Percentiles rank a stretch among this genome's conserved stretches.
These are phyloP conservation scores for Alectoris magna DNA, from an alignment of 2,797 vertebrate genomes.

Conservation along the genomic window DNA sequence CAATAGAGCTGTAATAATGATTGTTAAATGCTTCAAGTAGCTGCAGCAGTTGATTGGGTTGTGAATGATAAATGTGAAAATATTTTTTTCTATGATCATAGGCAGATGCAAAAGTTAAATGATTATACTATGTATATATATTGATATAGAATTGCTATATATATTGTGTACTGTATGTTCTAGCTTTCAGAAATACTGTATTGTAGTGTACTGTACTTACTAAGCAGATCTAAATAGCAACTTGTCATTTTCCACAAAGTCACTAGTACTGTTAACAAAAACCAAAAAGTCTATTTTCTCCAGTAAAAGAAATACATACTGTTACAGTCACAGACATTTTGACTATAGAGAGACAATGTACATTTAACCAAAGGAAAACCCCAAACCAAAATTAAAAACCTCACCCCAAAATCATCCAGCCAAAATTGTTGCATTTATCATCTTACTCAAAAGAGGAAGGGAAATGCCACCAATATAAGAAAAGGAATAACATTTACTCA, in stretches of 20 bases:
- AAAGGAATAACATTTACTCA: conserved; percentile 65
- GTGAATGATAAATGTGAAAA: conserved; percentile 80
- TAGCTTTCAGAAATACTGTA: conserved; percentile 84
- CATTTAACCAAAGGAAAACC: conserved; percentile 72
- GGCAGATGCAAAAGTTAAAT: conserved; percentile 81
- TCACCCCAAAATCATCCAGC: conserved; percentile 52
- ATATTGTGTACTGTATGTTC: conserved; percentile 80
- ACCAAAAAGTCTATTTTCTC: conserved; percentile 71
- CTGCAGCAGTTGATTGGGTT: conserved; percentile 75
- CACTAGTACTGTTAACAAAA: conserved; percentile 81
- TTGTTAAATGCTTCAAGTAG: conserved; percentile 77
- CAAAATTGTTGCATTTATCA: conserved; percentile 67
- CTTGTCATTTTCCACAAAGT: conserved; percentile 80
- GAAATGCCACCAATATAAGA: conserved; percentile 65
- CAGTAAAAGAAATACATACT: conserved; percentile 80
- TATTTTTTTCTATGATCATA: conserved; percentile 75
- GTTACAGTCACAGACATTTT: conserved; percentile 80
- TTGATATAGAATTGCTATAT: conserved; percentile 81
- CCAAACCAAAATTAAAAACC: conserved; percentile 49
- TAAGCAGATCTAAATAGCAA: conserved; percentile 83
- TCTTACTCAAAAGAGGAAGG: conserved; percentile 58
- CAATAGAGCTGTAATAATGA: conserved; percentile 72
- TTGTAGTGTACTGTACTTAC: conserved; percentile 83
- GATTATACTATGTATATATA: conserved; percentile 82
- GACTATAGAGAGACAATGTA: conserved; percentile 81